Evolutionary conservation across 2,797 vertebrate species (phyloP), one percentile per base, ranked within the genome.

Genomic region (Aulostomus chinensis): DNA sequence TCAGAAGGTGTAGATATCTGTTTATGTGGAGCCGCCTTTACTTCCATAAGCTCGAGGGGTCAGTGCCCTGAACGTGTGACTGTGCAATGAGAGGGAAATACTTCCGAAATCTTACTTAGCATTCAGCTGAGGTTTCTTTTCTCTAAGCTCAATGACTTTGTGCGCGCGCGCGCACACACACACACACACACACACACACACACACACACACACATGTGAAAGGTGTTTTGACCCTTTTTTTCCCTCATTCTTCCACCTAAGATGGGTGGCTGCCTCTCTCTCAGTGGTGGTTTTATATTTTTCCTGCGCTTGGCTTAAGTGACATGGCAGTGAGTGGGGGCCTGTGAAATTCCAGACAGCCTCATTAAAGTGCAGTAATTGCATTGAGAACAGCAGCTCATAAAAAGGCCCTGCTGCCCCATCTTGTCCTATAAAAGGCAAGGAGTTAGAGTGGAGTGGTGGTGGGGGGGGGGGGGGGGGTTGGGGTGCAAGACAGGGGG

Each of bases 351-450:
- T 80, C 76, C 78, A 76, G 76, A 81, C 67, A 58, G 65, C 59
- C 68, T 83, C 81, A 85, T 86, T 86, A 84, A 82, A 79, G 70
- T 17, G 9, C 76, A 65, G 69, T 84, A 80, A 85, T 78, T 80
- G 75, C 77, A 68, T 60, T 70, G 64, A 34, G 54, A 83, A 67
- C 58, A 75, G 59, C 47, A 45, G 51, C 74, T 70, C 58, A 70
- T 80, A 81, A 83, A 85, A 61, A 73, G 11, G 10, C 61, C 60
- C 32, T 15, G 35, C 48, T 62, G 50, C 73, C 47, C 51, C 71
- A 65, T 56, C 60, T 50, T 41, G 46, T 62, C 65, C 66, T 79
- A 66, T 87, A 87, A 89, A 68, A 74, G 35, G 69, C 73, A 76
- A 43, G 50, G 49, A 61, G 58, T 70, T 35, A 5, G 31, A n/a